phyloP scores from a whole-genome alignment of 2,888 invertebrate species.

The Lasius fuliginosus region DNA sequence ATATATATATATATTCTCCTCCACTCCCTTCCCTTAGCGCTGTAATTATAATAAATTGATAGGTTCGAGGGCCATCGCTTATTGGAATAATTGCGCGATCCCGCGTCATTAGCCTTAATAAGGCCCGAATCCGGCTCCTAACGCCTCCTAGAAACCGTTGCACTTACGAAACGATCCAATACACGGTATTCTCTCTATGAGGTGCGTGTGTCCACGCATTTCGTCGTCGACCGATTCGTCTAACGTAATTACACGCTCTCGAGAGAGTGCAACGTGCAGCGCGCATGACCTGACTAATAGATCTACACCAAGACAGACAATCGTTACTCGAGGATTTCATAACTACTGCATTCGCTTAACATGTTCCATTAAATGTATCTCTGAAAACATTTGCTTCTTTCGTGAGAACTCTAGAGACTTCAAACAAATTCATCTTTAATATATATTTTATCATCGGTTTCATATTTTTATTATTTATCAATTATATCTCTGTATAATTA shows the following conservation, averaged over 20 bases:
- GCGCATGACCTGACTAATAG: background rate
- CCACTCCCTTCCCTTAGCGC: slow-evolving; percentile 36
- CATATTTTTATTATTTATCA: background rate
- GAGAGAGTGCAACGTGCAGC: slow-evolving; percentile 26
- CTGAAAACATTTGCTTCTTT: background rate
- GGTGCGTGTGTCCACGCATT: slow-evolving; percentile 68
- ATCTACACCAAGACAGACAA: background rate
- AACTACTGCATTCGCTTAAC: background rate
- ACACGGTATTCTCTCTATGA: slow-evolving; percentile 52
- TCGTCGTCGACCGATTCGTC: slow-evolving; percentile 64
- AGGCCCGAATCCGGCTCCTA: slow-evolving; percentile 70
- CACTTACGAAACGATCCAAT: slow-evolving; percentile 75
- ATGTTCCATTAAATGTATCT: background rate
- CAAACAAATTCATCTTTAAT: background rate
- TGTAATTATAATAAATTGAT: slow-evolving; percentile 84
- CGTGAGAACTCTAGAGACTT: background rate
- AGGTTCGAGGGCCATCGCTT: slow-evolving; percentile 76
- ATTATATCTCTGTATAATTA: background rate
- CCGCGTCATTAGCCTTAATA: slow-evolving; percentile 82
- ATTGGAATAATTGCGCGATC: slow-evolving; percentile 80
- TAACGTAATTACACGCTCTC: slow-evolving; percentile 60
- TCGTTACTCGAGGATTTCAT: slow-evolving; percentile 57
- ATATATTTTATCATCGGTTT: too few species aligned
- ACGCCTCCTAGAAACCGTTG: slow-evolving; percentile 71
- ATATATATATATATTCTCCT: background rate